phyloP scores from a whole-genome alignment of 2,113 vertebrate genomes.

The Pelecanoides urinatrix region DNA sequence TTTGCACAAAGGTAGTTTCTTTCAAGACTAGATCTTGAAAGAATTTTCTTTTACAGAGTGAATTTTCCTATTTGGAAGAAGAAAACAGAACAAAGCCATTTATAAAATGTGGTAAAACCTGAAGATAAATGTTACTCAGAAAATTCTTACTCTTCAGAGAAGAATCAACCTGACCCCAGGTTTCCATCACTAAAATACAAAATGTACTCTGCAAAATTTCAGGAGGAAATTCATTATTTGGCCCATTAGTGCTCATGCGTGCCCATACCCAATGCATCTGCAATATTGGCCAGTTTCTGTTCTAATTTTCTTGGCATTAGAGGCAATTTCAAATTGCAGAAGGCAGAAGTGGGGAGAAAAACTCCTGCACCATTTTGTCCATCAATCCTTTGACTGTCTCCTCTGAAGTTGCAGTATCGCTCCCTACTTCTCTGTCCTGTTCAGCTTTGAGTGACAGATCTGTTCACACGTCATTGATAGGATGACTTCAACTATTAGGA shows the following conservation, averaged over 20 bases:
- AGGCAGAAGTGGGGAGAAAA: neutral
- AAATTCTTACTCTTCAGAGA: neutral
- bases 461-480: neutral
- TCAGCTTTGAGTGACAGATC: neutral
- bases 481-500: neutral
- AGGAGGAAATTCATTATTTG: neutral
- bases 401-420: neutral
- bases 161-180: neutral
- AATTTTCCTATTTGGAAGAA: neutral
- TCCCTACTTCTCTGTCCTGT: neutral
- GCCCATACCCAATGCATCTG: neutral
- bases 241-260: rapidly evolving
- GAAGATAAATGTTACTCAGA: neutral
- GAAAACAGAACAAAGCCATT: conserved; percentile 1
- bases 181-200: neutral
- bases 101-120: neutral
- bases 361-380: neutral
- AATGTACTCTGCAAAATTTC: neutral
- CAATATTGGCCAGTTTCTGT: neutral
- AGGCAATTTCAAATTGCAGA: neutral
- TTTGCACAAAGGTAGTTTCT: no score
- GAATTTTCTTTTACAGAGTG: neutral
- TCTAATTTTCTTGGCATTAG: neutral
- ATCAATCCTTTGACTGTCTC: neutral
- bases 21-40: neutral